Conservation (phyloP, 2,888 invertebrate genomes). For the Smittia sp. region DNA sequence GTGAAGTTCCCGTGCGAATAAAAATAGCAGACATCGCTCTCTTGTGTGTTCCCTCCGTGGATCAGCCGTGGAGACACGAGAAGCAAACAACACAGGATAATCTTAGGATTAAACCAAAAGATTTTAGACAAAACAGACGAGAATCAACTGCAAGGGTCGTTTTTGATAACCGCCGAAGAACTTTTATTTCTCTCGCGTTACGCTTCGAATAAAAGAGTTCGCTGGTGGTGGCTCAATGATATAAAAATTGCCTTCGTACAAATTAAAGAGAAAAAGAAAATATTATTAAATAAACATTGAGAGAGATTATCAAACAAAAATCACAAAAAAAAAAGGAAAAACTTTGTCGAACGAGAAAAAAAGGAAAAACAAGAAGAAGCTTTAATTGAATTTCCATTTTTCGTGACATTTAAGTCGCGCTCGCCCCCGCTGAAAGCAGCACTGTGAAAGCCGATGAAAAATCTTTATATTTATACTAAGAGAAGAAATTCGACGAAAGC, state of each 20-base stretch:
- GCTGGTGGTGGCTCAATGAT: conserved; percentile 40
- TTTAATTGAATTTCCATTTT: conserved; percentile 40
- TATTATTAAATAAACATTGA: conserved; percentile 31
- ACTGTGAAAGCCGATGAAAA: conserved; percentile 40
- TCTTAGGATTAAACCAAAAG: conserved; percentile 21
- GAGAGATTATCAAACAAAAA: conserved; percentile 41
- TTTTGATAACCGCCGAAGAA: conserved; percentile 20
- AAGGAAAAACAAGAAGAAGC: conserved; percentile 5
- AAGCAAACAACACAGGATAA: conserved; percentile 4
- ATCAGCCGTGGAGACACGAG: neutral
- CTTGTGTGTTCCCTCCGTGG: conserved; percentile 9
- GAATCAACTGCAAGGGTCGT: neutral
- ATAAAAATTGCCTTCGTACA: conserved; percentile 41
- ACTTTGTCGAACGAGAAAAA: neutral
- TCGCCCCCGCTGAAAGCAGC: conserved; percentile 22
- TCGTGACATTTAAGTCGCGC: conserved; percentile 23
- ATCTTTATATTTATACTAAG: conserved; percentile 39
- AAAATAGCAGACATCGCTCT: conserved; percentile 17
- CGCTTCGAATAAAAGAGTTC: neutral
- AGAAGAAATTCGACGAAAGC: conserved; percentile 24
- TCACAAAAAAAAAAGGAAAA: conserved; percentile 12
- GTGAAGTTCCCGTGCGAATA: conserved; percentile 9
- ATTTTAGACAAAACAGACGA: conserved; percentile 9
- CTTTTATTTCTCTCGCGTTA: conserved; percentile 21
- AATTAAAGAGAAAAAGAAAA: conserved; percentile 31